Percentiles rank a stretch among this genome's conserved stretches.
Evolutionary conservation across 2,797 vertebrate genomes (phyloP).

Genomic region (Poeciliopsis paucimaculata): DNA sequence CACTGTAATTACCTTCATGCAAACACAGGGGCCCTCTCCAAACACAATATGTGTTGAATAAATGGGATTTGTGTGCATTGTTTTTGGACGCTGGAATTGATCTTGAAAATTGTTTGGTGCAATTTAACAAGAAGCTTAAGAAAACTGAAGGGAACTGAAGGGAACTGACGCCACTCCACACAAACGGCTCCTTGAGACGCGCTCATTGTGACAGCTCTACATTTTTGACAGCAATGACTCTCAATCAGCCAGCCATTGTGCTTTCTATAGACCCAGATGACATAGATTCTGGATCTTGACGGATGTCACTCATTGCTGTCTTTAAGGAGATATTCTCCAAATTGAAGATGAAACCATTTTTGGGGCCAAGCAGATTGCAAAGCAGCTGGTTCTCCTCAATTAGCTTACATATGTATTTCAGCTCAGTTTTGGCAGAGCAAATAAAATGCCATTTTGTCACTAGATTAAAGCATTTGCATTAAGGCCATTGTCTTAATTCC

Average conservation of each 20-base stretch:
- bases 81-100: conserved; percentile 80
- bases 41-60: conserved; percentile 81
- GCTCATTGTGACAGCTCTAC: conserved; percentile 50
- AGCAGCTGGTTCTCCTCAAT: conserved; percentile 67
- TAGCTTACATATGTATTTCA: conserved; percentile 73
- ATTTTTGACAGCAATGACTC: conserved; percentile 60
- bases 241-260: conserved; percentile 48
- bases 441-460: conserved; percentile 71
- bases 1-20: conserved; percentile 86
- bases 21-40: conserved; percentile 78
- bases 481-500: conserved; percentile 74
- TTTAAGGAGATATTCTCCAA: conserved; percentile 55
- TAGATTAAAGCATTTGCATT: conserved; percentile 74
- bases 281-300: conserved; percentile 58
- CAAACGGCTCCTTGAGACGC: conserved; percentile 58
- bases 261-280: conserved; percentile 52
- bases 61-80: conserved; percentile 80
- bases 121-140: conserved; percentile 78
- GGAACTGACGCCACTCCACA: conserved; percentile 55
- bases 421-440: conserved; percentile 63
- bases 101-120: conserved; percentile 81
- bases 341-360: conserved; percentile 70
- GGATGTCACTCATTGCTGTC: conserved; percentile 62
- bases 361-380: conserved; percentile 60
- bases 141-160: conserved; percentile 70